Conservation (phyloP, 92 coral and sea anemone species). For the Heteractis magnifica region DNA sequence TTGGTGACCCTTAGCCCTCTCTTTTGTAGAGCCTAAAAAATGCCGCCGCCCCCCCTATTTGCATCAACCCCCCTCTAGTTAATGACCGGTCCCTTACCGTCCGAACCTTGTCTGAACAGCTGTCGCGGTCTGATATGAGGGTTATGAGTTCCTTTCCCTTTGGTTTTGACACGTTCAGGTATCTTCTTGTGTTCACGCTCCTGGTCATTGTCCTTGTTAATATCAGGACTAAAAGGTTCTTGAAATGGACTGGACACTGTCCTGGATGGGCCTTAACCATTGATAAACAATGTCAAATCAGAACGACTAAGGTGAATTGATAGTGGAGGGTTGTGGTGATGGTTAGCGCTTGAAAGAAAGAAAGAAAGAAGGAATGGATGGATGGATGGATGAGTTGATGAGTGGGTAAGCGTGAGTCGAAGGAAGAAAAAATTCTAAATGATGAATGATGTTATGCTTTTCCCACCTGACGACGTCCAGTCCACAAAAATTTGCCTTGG, state of each 20-base stretch:
- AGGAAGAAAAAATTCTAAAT: not conserved
- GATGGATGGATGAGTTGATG: not conserved
- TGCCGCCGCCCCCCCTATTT: no score
- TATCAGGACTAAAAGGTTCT: not conserved
- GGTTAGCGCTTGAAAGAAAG: not conserved
- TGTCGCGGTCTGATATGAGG: slow-evolving; percentile 32
- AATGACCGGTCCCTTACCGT: not conserved
- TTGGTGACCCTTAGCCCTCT: no score
- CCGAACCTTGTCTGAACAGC: slow-evolving; percentile 14
- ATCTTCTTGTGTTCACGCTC: not conserved
- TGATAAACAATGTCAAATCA: no score
- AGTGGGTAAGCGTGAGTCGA: not conserved
- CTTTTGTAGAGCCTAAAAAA: no score
- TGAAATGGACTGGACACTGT: not conserved
- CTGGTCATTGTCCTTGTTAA: not conserved
- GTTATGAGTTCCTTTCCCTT: slow-evolving; percentile 18
- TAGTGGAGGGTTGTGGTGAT: no score
- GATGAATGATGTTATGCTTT: not conserved
- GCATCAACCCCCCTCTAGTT: no score
- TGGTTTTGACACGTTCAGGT: slow-evolving; percentile 4
- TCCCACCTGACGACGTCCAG: slow-evolving; percentile 42
- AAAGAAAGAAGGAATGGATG: not conserved
- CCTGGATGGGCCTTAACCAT: not conserved
- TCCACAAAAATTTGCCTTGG: slow-evolving; percentile 19
- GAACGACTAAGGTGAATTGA: no score